A percentile compares a stretch with the other conserved stretches of the same genome.
Conservation (phyloP, 1,140 invertebrate genomes). For the Neodiprion pinetum region DNA sequence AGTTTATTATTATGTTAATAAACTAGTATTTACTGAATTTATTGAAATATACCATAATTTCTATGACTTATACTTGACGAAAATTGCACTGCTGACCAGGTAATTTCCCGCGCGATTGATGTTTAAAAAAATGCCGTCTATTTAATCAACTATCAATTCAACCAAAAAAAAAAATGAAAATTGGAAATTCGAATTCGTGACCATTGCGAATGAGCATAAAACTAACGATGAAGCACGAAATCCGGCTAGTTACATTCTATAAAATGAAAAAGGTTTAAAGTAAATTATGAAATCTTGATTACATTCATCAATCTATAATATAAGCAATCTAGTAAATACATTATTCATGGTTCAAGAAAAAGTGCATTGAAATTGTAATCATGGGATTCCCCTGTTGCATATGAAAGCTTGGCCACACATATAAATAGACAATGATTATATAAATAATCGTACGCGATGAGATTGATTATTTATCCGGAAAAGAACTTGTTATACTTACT, state of each 20-base stretch:
- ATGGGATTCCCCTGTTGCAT: background rate
- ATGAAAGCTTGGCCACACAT: background rate
- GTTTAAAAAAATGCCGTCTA: no score
- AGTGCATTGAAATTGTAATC: background rate
- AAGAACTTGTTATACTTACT: constrained; percentile 53
- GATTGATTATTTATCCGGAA: constrained; percentile 13
- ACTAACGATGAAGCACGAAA: no score
- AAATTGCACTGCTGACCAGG: background rate
- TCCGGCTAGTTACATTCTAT: no score
- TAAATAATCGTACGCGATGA: no score
- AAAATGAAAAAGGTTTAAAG: constrained; percentile 4
- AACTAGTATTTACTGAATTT: constrained; percentile 26
- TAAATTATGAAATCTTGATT: constrained; percentile 2
- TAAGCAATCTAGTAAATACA: no score
- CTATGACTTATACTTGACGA: constrained; percentile 12
- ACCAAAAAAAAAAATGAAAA: no score
- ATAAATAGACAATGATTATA: no score
- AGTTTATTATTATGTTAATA: constrained; percentile 23
- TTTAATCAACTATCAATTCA: no score
- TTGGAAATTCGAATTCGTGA: no score
- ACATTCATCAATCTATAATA: background rate
- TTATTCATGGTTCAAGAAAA: no score
- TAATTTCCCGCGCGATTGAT: background rate
- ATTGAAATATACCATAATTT: no score
- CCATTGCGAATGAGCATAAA: no score